These are phyloP conservation scores for Acrossocheilus wenchowensis DNA, from an alignment of 2,797 vertebrate species.

Conservation along the genomic window DNA sequence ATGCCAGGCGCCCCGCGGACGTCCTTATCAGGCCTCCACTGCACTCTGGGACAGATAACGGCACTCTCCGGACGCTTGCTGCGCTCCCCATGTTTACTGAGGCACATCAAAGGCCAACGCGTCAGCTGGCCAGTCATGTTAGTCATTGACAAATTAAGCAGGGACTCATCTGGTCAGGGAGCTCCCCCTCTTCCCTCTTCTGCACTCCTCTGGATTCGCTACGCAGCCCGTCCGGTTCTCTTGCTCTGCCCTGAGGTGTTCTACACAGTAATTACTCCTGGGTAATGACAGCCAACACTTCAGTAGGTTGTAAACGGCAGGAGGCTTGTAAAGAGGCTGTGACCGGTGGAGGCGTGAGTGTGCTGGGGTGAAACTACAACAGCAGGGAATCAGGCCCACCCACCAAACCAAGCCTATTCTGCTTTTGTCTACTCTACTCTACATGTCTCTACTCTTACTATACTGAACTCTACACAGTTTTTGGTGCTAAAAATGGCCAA, in stretches of 20 bases:
- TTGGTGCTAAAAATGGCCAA: not conserved
- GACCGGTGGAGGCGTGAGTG: slow-evolving; percentile 61
- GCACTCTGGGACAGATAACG: slow-evolving; percentile 59
- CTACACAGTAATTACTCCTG: slow-evolving; percentile 63
- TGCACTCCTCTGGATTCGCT: slow-evolving; percentile 23
- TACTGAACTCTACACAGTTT: not conserved
- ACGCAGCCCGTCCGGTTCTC: slow-evolving; percentile 36
- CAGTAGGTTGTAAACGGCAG: slow-evolving; percentile 64
- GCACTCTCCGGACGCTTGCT: slow-evolving; percentile 48
- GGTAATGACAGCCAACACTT: slow-evolving; percentile 65
- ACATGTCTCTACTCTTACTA: not conserved
- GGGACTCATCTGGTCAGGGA: slow-evolving; percentile 52
- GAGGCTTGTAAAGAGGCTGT: slow-evolving; percentile 64
- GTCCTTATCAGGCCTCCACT: slow-evolving; percentile 57
- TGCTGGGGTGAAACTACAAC: slow-evolving; percentile 47
- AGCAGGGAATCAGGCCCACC: slow-evolving; percentile 48
- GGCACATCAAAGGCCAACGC: slow-evolving; percentile 60
- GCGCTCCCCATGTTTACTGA: slow-evolving; percentile 55
- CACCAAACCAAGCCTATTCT: slow-evolving; percentile 23
- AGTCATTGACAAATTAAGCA: slow-evolving; percentile 65
- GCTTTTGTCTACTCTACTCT: not conserved
- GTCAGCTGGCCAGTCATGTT: slow-evolving; percentile 49
- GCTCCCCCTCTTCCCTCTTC: slow-evolving; percentile 7
- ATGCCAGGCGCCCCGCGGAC: slow-evolving; percentile 51
- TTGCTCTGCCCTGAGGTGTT: slow-evolving; percentile 61